Evolutionary conservation across 2,113 vertebrate species (phyloP).

Genomic region (Sphaerodactylus townsendi): DNA sequence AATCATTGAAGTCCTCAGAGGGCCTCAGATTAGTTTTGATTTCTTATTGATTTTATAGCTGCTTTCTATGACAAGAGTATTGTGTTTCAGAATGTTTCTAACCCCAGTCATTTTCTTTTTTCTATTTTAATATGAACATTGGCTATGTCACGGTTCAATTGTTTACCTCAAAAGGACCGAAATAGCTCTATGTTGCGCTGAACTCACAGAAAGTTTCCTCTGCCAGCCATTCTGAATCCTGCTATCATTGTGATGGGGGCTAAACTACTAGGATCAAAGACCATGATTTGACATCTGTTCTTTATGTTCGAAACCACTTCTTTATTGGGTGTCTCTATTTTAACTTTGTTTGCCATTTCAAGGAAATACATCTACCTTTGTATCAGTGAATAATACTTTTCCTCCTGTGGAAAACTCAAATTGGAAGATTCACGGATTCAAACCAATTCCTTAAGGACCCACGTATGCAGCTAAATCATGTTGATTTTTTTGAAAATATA

Average conservation of each 20-base stretch:
- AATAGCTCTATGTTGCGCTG: not conserved
- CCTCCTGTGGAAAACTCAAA: not conserved
- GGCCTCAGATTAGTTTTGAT: not conserved
- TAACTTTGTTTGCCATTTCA: not conserved
- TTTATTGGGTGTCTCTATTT: not conserved
- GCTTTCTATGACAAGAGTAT: slow-evolving; percentile 8
- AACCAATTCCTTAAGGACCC: not conserved
- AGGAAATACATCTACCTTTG: not conserved
- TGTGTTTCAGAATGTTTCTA: not conserved
- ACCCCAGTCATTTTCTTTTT: not conserved
- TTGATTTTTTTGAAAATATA: not conserved
- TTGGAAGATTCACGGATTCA: not conserved
- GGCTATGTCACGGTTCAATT: not conserved
- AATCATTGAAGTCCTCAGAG: not conserved
- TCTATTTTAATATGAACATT: not conserved
- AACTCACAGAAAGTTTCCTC: not conserved
- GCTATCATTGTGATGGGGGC: not conserved
- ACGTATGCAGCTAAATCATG: too few species aligned
- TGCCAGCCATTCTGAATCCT: not conserved
- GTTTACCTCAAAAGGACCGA: not conserved
- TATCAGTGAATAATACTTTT: not conserved
- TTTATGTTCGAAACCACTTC: not conserved
- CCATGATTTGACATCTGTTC: not conserved
- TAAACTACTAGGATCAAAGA: not conserved
- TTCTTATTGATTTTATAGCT: not conserved